Base-by-base conservation (phyloP, 2,888 invertebrate genomes). In the Apantesis nais region DNA sequence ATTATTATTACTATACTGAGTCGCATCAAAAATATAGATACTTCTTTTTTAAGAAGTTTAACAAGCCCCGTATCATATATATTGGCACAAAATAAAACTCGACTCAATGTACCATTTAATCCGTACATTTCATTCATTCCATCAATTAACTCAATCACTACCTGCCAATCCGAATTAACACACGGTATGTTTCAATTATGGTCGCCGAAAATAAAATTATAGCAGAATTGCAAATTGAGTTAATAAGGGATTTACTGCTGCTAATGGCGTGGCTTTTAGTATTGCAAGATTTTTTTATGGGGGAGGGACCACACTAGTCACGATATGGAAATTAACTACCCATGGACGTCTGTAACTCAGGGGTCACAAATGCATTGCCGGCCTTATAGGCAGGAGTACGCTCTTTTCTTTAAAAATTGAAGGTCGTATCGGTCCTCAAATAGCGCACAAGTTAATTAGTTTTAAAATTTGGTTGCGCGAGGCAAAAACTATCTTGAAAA, bases 91-190 rank as follows among this genome's bases (percentile, higher is more conserved):
- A 41, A 62, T 62, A 41, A 62, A 62, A 44, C 29, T 25, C n/a
- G 2, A 19, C 29, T 44, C 19, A 29, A 44, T 29, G 31, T 7
- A 31, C 61, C 65, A 22, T 58, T 71, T 71, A 74, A 78, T 78
- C 68, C 74, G 55, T 70, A 68, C 73, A 68, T 66, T 63, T 80
- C 75, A 78, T 68, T 72, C 71, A 63, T 74, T 74, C 80, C 73
- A 66, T 80, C 77, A 78, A 80, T 80, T 78, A 75, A 75, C 70
- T 75, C 72, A 72, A 72, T 80, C 72, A 65, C n/a, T 72, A 62
- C 37, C 74, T 78, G 76, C 78, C 80, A 73, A 31, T 65, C 66
- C 61, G 66, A 66, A 71, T 74, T 72, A 70, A 79, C 69, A 75
- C 64, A 72, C 68, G 39, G 34, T 11, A 52, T 61, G 58, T 73